A percentile compares a stretch with the other conserved stretches of the same genome.
Evolutionary conservation across 2,113 vertebrate genomes (phyloP).

Genomic region (Sinocyclocheilus maitianheensis): DNA sequence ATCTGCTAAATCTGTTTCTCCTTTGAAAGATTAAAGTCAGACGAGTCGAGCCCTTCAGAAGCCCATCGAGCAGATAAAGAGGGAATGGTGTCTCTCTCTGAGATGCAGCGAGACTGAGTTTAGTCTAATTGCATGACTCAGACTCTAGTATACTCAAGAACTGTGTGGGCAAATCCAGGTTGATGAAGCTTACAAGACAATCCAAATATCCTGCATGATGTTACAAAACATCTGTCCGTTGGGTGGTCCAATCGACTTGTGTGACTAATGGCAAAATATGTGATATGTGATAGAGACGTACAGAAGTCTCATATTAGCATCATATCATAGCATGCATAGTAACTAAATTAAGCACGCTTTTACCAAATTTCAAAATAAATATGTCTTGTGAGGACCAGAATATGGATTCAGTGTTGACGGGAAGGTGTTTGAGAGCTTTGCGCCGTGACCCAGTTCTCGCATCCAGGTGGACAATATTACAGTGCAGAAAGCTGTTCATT

Average conservation of each 20-base stretch:
- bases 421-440: background rate
- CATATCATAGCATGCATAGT: background rate
- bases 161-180: constrained; percentile 40
- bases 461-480: constrained; percentile 1
- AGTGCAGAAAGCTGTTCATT: background rate
- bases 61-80: constrained; percentile 8
- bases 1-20: constrained; percentile 25
- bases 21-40: constrained; percentile 33
- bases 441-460: background rate
- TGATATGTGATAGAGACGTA: background rate
- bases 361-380: background rate
- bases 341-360: background rate
- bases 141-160: background rate
- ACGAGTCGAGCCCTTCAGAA: constrained; percentile 28
- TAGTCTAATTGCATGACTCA: constrained; percentile 35
- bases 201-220: constrained; percentile 34
- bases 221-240: constrained; percentile 36
- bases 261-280: constrained; percentile 7
- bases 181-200: constrained; percentile 35
- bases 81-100: background rate
- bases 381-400: background rate
- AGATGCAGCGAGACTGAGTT: background rate
- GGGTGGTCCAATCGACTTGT: constrained; percentile 30
- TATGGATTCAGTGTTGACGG: background rate
- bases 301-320: background rate